phyloP scores from a whole-genome alignment of 2,113 vertebrate species.

The Anoura caudifer region DNA sequence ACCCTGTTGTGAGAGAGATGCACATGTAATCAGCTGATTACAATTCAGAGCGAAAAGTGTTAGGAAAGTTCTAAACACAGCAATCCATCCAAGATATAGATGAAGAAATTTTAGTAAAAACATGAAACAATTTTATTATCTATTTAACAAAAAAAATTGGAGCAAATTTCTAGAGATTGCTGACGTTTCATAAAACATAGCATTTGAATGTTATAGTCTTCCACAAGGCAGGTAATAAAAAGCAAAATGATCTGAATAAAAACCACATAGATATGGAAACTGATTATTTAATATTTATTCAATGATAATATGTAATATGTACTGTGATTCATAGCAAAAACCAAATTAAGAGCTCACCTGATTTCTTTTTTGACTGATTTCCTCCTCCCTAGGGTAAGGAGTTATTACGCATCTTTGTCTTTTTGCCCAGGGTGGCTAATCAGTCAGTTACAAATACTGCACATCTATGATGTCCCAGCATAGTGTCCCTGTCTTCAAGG shows the following conservation, averaged over 20 bases:
- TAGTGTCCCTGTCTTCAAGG: background rate
- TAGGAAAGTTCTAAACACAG: background rate
- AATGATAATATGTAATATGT: background rate
- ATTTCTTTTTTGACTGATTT: background rate
- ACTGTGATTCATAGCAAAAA: background rate
- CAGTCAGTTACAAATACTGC: background rate
- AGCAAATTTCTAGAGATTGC: background rate
- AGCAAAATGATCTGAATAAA: background rate
- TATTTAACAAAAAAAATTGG: background rate
- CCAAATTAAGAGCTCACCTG: background rate
- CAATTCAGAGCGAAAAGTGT: background rate
- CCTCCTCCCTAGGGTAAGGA: background rate
- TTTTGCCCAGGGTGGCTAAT: background rate
- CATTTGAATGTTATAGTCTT: background rate
- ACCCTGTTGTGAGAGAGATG: background rate
- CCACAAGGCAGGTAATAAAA: background rate
- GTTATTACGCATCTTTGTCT: background rate
- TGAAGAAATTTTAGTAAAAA: background rate
- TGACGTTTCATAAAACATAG: background rate
- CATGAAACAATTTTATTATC: background rate
- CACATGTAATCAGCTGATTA: background rate
- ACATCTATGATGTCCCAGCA: background rate
- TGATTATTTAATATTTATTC: constrained; percentile 26
- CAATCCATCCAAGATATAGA: background rate
- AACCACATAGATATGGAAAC: background rate